Evolutionary conservation across 2,797 vertebrate species (phyloP), one percentile per base, ranked within the genome.

Genomic region (Aeoliscus strigatus): DNA sequence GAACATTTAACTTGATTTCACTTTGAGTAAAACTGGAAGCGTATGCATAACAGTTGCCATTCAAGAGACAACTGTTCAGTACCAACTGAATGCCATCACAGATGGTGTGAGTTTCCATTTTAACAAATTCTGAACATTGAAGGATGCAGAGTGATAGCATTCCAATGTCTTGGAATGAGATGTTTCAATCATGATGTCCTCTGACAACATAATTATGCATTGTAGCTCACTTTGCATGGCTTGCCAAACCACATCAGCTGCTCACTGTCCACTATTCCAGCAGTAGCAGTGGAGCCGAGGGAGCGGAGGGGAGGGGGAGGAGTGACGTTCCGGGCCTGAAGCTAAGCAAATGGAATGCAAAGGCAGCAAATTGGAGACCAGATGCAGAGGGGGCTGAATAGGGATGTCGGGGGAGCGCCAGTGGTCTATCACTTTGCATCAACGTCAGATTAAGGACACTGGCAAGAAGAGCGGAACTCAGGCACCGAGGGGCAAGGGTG

Each of bases 161-260:
- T 51, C 40, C 36, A 54, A 25, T 32, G 45, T 67, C 50, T 36
- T 16, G 24, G 49, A 66, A 63, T 31, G 55, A 75, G 72, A 77
- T 27, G 32, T 56, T 79, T 75, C 73, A 70, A 73, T 80, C 50
- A 54, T 45, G 60, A 78, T 72, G 61, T 74, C 58, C 73, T 78
- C 60, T 77, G 83, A 84, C 82, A 84, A 76, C 66, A 78, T 83
- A 82, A 86, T 86, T 84, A 84, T 76, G 75, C 75, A 78, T 61
- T 75, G 74, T 80, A 73, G 76, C 75, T 71, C 51, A 60, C 63
- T 79, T 68, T 14, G 18, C 63, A 78, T 46, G 38, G 48, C 58
- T 79, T 54, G 57, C 72, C 78, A 76, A 79, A 74, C 69, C 75
- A 69, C 68, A 79, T 75, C 72, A 79, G 61, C 73, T 44, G 35